Percentiles rank a stretch among this genome's conserved stretches.
phyloP scores from a whole-genome alignment of 1,140 invertebrate species.

The Macrosteles quadrilineatus region DNA sequence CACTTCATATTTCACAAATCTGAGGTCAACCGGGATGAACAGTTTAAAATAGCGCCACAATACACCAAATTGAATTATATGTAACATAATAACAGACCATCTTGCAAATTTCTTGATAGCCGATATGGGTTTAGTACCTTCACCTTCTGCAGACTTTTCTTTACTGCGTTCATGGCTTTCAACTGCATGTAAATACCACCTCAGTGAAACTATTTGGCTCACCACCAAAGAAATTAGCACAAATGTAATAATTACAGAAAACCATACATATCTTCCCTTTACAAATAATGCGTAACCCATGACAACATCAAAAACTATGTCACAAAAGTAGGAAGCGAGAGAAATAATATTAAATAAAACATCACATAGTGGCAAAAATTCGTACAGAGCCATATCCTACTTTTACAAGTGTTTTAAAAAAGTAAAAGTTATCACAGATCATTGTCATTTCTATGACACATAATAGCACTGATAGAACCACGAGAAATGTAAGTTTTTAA shows the following conservation, averaged over 20 bases:
- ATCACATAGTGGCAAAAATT: slow-evolving; percentile 86
- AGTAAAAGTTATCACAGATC: not conserved
- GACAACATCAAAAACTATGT: slow-evolving; percentile 85
- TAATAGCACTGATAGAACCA: slow-evolving; percentile 1
- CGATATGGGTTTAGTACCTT: slow-evolving; percentile 30
- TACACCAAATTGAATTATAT: slow-evolving; percentile 78
- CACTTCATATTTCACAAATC: slow-evolving; percentile 78
- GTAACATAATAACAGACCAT: slow-evolving; percentile 61
- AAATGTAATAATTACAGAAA: slow-evolving; percentile 65
- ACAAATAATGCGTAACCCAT: slow-evolving; percentile 80
- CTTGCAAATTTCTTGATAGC: slow-evolving; percentile 33
- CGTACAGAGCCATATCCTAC: slow-evolving; percentile 38
- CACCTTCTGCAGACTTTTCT: slow-evolving; percentile 34
- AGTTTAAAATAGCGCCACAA: slow-evolving; percentile 87
- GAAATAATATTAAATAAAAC: slow-evolving; percentile 90
- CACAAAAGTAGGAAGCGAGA: slow-evolving; percentile 87
- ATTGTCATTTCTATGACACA: slow-evolving; percentile 9
- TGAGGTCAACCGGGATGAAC: slow-evolving; percentile 81
- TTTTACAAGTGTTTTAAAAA: not conserved
- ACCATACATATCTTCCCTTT: slow-evolving; percentile 58
- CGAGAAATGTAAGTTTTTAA: not conserved
- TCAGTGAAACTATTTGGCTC: slow-evolving; percentile 58
- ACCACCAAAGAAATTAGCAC: slow-evolving; percentile 70
- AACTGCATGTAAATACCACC: slow-evolving; percentile 50
- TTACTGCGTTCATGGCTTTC: slow-evolving; percentile 31